phyloP scores from a whole-genome alignment of 1,140 invertebrate genomes.

The Paraescarpia echinospica region DNA sequence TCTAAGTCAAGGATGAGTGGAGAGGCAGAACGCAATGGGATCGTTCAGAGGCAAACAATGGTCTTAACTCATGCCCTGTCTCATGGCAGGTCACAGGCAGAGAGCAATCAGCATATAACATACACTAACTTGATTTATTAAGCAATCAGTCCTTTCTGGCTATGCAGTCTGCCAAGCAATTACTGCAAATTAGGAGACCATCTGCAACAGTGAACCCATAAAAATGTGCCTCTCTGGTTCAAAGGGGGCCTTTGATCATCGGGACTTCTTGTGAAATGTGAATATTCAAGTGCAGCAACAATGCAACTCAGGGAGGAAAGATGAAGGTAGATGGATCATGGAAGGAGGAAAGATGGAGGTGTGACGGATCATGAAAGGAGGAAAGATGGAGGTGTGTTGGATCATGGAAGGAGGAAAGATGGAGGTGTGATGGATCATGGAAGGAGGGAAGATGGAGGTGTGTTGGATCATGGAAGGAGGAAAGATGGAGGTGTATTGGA shows the following conservation, averaged over 20 bases:
- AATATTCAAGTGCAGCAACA: background rate
- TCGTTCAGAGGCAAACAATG: background rate
- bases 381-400: too few relatives aligned
- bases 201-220: background rate
- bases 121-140: constrained; percentile 6
- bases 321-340: too few relatives aligned
- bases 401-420: background rate
- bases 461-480: too few relatives aligned
- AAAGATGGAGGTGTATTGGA: too few relatives aligned
- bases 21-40: background rate
- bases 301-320: background rate
- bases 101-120: background rate
- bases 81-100: background rate
- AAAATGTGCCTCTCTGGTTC: background rate
- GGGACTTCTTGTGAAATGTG: background rate
- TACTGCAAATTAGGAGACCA: constrained; percentile 5
- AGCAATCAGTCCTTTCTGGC: background rate
- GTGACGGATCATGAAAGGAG: too few relatives aligned
- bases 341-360: too few relatives aligned
- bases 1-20: too few relatives aligned
- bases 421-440: too few relatives aligned
- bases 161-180: background rate
- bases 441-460: too few relatives aligned
- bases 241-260: background rate
- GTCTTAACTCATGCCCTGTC: background rate